A percentile compares a stretch with the other conserved stretches of the same genome.
phyloP scores from a whole-genome alignment of 2,888 invertebrate species.

The Megaustenia siamemsis region DNA sequence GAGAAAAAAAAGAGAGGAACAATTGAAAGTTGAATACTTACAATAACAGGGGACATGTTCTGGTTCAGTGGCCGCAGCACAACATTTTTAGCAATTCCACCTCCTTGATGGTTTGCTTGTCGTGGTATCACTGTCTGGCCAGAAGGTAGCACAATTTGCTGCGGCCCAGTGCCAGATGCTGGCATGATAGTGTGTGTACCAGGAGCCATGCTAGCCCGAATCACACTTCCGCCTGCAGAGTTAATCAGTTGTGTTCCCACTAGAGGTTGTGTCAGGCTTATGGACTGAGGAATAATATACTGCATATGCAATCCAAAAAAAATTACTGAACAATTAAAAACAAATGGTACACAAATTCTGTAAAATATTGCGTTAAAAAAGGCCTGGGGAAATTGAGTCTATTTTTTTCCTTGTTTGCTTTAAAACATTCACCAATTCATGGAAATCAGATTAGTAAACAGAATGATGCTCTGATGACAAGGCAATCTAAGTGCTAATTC shows the following conservation, averaged over 20 bases:
- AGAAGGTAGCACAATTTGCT: constrained; percentile 46
- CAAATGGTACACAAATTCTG: no score
- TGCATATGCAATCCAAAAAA: not conserved
- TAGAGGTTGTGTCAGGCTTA: constrained; percentile 50
- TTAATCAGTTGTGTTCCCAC: constrained; percentile 48
- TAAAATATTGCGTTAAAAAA: no score
- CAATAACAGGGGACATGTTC: constrained; percentile 47
- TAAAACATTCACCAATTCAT: no score
- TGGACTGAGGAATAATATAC: constrained; percentile 41
- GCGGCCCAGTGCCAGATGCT: constrained; percentile 11
- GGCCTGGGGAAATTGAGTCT: no score
- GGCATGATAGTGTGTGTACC: constrained; percentile 41
- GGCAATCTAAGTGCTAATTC: no score
- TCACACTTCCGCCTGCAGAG: constrained; percentile 43
- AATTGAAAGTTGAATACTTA: constrained; percentile 13
- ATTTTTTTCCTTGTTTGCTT: no score
- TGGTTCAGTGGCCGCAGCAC: constrained; percentile 46
- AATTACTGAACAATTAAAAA: no score
- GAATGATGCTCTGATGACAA: no score
- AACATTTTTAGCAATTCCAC: constrained; percentile 45
- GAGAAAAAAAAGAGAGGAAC: not conserved
- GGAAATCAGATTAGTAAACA: no score
- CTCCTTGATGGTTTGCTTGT: constrained; percentile 12
- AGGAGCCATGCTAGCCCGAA: constrained; percentile 40
- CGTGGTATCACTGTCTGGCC: constrained; percentile 50